Base-by-base conservation (phyloP, 1,140 invertebrate genomes). In the Saxidomus purpurata region DNA sequence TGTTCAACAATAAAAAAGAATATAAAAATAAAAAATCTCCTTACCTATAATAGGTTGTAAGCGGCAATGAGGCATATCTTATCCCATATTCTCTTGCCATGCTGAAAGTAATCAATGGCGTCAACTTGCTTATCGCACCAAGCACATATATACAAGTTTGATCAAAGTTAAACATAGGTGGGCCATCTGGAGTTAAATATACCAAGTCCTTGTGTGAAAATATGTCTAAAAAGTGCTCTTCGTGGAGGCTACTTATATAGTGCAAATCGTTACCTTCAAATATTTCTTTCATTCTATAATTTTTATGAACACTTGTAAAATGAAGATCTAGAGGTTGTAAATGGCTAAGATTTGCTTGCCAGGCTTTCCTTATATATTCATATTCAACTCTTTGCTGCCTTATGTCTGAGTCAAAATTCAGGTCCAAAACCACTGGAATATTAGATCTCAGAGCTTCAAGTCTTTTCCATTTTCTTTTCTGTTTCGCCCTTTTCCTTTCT, bases 101-200 rank as follows among this genome's bases (percentile, higher is more conserved):
- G 6, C 6, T 28, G 55, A 9, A 59, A 59, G 8, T 59, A n/a
- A 22, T 6, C 6, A n/a, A n/a, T 4, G 55, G 55, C 3, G 6
- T 59, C 55, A n/a, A 6, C 3, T 59, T 19, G 6, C 6, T 3
- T n/a, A 59, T 4, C 25, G 19, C 55, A n/a, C 55, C 55, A 6
- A 59, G 17, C 6, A 59, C 25, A 25, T 59, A 59, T 3, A 59
- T 19, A 59, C 55, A 59, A 4, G 6, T 67, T 8, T 1, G 25
- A 25, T 67, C 61, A 36, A 67, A 67, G 4, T 28, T 17, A 11
- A 2, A 22, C 31, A 67, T 11, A 6, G 61, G 61, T 67, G 61
- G 61, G n/a, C 61, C 61, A 31, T 67, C 61, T 31, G 61, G 61
- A 8, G 61, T 31, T 67, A 67, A 36, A 67, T 67, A 67, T 31